Evolutionary conservation across 2,797 vertebrate species (phyloP), one percentile per base, ranked within the genome.

Genomic region (Myotis pilosus): DNA sequence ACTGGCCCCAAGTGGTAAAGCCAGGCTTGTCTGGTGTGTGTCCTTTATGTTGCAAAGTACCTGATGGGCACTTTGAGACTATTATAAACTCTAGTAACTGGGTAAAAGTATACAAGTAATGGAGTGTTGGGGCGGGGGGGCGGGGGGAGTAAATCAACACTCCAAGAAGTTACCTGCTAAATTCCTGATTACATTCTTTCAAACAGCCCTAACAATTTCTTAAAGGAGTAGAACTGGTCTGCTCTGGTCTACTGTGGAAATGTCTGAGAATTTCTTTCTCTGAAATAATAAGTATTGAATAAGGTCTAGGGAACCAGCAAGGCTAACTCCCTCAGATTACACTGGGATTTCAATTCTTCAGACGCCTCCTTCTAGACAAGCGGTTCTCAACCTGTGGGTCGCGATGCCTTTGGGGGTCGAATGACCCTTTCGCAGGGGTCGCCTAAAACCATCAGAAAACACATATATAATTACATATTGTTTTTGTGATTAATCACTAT

Each of bases 261-360:
- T 16, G n/a, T 69, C 20, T 60, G 30, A 38, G 23, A 88, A 62
- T 88, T 68, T 76, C 69, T 87, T 76, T 25, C 36, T 71, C 71
- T 33, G 28, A 68, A 38, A 17, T 22, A 36, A 1, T 36, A 87
- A 84, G 60, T 53, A 83, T 16, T 33, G 62, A 80, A 49, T 68
- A 78, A 94, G 69, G 53, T 87, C 92, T 83, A 82, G 30, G 33
- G 75, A 38, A 57, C 33, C 71, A 87, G 78, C 10, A 64, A 84
- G 62, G 75, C 38, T 76, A 80, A 92, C 22, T 64, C 11, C 30
- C 83, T 96, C 68, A 62, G 81, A 72, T 91, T 76, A 81, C 17
- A 68, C 8, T 28, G 30, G 47, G 13, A 86, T 41, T 89, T 87
- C 93, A 90, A 86, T 69, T 94, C 71, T 84, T 87, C 88, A 66